Base-by-base conservation (phyloP, 1,140 invertebrate species). In the Melanaphis sacchari region DNA sequence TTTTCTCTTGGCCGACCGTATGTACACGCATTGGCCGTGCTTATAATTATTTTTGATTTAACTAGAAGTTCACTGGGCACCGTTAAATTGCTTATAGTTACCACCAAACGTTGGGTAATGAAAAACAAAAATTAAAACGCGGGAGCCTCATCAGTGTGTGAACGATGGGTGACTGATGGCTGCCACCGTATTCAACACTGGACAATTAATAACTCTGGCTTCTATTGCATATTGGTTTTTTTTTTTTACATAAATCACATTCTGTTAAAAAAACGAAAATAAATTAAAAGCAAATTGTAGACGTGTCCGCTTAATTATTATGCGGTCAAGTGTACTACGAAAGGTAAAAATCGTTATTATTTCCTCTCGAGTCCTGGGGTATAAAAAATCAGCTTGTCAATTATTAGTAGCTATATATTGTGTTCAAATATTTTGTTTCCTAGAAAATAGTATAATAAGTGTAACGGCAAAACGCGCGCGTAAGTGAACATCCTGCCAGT, bases 231-330 rank as follows among this genome's bases (percentile, higher is more conserved):
- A 91, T 81, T 92, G 22, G 66, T 92, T 46, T 92, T 81, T 91
- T 43, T 91, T 82, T 81, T 54, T 85, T 85, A 93, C 91, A 93
- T 93, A 93, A 93, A 93, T 93, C 91, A 93, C 91, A 41, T 38
- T 49, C 31, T 2, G 31, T 91, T 84, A 43, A 46, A 43, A 84
- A 76, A 66, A 66, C 3, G 11, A 36, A 66, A 76, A 76, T 15
- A 76, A n/a, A 49, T 49, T 43, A 84, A 82, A 92, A 52, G 43
- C 15, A 84, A 46, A 46, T 43, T 36, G 43, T 84, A 82, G n/a
- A 49, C 24, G 11, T 26, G 88, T 54, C 6, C 88, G 88, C 36
- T 54, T 89, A 89, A 54, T 89, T 89, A 40, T 26, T 89, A 89
- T 38, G 46, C 22, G 36, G 54, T 89, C 22, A 36, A 7, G 36